A percentile compares a stretch with the other conserved stretches of the same genome.
These are phyloP conservation scores for Vulpes vulpes DNA, from an alignment of 2,113 vertebrate genomes.

Conservation along the genomic window DNA sequence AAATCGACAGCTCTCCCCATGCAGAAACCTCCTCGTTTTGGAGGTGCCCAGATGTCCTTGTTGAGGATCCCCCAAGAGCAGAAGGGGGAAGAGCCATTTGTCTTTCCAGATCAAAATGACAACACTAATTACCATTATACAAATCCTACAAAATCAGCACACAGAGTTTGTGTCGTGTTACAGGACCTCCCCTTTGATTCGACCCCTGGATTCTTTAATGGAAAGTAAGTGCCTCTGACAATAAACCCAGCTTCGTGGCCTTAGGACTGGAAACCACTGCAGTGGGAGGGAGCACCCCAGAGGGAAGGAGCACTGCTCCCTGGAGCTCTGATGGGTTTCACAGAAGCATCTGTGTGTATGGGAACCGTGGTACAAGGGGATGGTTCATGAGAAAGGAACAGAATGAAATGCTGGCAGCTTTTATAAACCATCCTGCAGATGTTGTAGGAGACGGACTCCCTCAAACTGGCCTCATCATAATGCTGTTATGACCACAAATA, in stretches of 20 bases:
- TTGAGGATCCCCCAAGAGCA: neutral
- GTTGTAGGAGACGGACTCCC: neutral
- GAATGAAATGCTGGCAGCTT: neutral
- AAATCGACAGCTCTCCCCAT: neutral
- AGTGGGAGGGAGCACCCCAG: no score
- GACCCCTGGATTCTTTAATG: neutral
- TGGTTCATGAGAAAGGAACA: fast-evolving
- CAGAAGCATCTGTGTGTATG: neutral
- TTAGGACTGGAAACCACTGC: neutral
- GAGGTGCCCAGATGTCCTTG: neutral
- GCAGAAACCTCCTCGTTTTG: neutral
- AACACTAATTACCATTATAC: neutral
- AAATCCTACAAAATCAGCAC: neutral
- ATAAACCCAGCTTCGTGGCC: neutral
- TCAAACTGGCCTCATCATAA: neutral
- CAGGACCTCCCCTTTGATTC: neutral
- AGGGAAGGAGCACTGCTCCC: fast-evolving
- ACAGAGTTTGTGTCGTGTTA: no score
- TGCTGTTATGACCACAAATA: fast-evolving
- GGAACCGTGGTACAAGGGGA: fast-evolving
- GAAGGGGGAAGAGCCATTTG: neutral
- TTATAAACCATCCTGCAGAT: neutral
- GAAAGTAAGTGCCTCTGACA: neutral
- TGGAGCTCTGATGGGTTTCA: no score
- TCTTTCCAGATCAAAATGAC: neutral